Conservation (phyloP, 1,140 invertebrate genomes). For the Grapholita molesta region DNA sequence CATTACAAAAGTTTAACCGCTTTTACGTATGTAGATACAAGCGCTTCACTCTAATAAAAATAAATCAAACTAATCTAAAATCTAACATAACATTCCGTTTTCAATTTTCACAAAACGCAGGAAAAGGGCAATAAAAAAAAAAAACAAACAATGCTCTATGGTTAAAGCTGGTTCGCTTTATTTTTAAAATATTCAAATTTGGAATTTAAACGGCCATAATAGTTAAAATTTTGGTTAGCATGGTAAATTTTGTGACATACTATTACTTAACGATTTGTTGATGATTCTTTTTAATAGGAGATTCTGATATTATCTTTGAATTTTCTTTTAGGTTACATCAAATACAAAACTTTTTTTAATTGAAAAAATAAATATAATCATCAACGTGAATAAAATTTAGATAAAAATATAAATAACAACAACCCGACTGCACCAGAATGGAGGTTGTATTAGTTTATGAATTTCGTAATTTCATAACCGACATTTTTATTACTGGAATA, state of each 20-base stretch:
- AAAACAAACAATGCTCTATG: conserved; percentile 10
- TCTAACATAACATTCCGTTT: conserved; percentile 12
- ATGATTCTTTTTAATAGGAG: too few species aligned
- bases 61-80: conserved; percentile 14
- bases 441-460: too few species aligned
- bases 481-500: too few species aligned
- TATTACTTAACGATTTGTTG: too few species aligned
- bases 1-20: background rate
- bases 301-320: too few species aligned
- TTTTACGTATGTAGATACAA: background rate
- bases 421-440: too few species aligned
- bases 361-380: too few species aligned
- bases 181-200: conserved; percentile 9
- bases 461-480: too few species aligned
- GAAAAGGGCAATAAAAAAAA: conserved; percentile 16
- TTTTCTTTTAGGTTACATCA: too few species aligned
- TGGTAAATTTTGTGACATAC: background rate
- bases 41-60: background rate
- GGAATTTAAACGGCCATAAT: background rate
- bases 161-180: conserved; percentile 3
- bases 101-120: conserved; percentile 14
- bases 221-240: background rate
- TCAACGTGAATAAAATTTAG: too few species aligned
- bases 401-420: too few species aligned
- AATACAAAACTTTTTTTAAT: too few species aligned